A percentile compares a stretch with the other conserved stretches of the same genome.
phyloP scores from a whole-genome alignment of 1,140 invertebrate genomes.

The Achatina immaculata region DNA sequence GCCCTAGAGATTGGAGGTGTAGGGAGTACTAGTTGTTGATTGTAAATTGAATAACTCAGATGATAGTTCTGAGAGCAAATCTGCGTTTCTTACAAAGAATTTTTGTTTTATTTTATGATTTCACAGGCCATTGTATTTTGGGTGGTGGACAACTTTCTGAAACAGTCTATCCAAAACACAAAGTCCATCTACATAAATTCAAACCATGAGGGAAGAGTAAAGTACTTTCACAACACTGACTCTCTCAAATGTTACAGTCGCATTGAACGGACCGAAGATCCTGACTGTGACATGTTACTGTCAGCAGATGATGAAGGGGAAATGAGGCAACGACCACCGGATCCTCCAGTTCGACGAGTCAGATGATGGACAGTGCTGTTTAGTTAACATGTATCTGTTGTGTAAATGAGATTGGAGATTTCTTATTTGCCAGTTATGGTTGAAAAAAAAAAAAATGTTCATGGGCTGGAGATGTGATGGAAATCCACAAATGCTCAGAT shows the following conservation, averaged over 20 bases:
- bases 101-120: no score
- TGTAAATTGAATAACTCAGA: no score
- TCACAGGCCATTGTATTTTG: constrained; percentile 35
- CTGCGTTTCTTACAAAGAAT: no score
- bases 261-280: constrained; percentile 70
- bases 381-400: not conserved
- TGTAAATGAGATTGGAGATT: no score
- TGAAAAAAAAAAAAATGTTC: no score
- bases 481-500: no score
- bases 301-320: constrained; percentile 73
- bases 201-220: constrained; percentile 50
- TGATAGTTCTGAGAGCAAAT: no score
- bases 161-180: constrained; percentile 73
- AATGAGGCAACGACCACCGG: constrained; percentile 36
- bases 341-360: constrained; percentile 27
- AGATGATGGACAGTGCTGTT: not conserved
- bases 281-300: constrained; percentile 73
- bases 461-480: no score
- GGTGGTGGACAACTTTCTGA: constrained; percentile 71
- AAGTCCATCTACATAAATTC: constrained; percentile 71
- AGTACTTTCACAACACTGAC: constrained; percentile 55
- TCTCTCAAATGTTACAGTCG: constrained; percentile 70
- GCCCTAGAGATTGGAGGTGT: no score
- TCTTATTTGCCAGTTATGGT: no score
- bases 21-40: no score